These are phyloP conservation scores for Troides aeacus DNA, from an alignment of 2,888 invertebrate species.

Conservation along the genomic window DNA sequence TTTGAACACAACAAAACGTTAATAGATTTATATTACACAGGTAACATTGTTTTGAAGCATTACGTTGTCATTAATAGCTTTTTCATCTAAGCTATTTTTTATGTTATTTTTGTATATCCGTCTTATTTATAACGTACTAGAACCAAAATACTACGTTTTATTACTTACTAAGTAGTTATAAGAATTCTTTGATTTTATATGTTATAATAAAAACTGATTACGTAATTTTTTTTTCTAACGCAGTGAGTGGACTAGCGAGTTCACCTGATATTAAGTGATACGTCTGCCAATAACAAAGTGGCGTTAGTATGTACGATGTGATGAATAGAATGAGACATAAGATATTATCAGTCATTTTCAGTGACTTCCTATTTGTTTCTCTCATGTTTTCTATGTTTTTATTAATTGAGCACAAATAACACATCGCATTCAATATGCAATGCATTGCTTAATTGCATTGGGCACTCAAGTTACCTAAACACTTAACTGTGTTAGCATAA, in stretches of 20 bases:
- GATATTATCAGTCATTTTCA: too few relatives aligned
- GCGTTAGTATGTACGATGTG: too few relatives aligned
- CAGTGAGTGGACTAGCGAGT: too few relatives aligned
- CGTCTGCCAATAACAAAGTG: too few relatives aligned
- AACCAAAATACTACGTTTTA: background rate
- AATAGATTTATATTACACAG: too few relatives aligned
- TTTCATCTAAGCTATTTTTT: background rate
- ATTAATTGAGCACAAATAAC: background rate
- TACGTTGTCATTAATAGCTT: background rate
- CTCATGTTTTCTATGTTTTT: background rate
- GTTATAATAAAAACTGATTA: too few relatives aligned
- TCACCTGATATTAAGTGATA: too few relatives aligned
- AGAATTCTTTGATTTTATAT: too few relatives aligned
- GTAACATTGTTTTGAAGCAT: background rate
- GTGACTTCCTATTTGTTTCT: too few relatives aligned
- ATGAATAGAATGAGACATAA: too few relatives aligned
- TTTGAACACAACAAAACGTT: background rate
- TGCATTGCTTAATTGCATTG: constrained; percentile 6
- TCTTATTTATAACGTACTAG: background rate
- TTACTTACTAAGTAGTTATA: too few relatives aligned
- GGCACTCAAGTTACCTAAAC: background rate
- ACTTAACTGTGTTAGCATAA: constrained; percentile 3
- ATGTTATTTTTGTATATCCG: background rate
- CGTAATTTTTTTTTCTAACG: too few relatives aligned
- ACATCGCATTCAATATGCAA: background rate